Evolutionary conservation across 2,797 vertebrate genomes (phyloP), one percentile per base, ranked within the genome.

Genomic region (Pangasius sanitwongsei): DNA sequence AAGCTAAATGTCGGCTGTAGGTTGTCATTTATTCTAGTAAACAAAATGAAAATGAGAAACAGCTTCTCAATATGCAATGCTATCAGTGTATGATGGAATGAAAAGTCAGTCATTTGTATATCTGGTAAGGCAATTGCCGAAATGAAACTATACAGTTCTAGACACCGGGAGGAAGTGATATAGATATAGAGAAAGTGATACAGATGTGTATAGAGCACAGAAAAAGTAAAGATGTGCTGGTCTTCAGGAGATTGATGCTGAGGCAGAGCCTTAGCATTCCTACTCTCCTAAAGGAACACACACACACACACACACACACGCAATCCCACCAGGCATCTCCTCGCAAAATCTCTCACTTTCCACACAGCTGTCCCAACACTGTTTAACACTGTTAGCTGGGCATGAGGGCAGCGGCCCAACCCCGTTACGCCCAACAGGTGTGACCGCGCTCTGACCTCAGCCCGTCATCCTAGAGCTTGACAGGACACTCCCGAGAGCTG

Each of bases 311-410:
- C 50, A 80, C 77, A 55, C 50, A 23, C 78, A 37, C 31, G 59
- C 80, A 41, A 5, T 25, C 72, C 57, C 75, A 83, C 53, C 48
- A 77, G 28, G 25, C n/a, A 61, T 87, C 55, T 86, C 41, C 15
- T 88, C 57, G n/a, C 87, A 85, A 28, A 72, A 11, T 12, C 55
- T 82, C 87, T 81, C 57, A n/a, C n/a, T 31, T 20, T 23, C 4
- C 91, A 91, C 91, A 92, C 94, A 94, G 93, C 94, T 95, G 94
- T 95, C 90, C 92, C 92, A 94, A 94, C 93, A 94, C 83, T 84
- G 83, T 92, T 90, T 91, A 87, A 92, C 93, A 94, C 91, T 92
- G 94, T 88, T 85, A 82, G 89, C 92, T 91, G 89, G 88, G 88
- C 87, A 90, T 74, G 87, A 74, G 87, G 81, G 84, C 63, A 70